Base-by-base conservation (phyloP, 2,888 invertebrate genomes). In the Minunthozetes semirufus region DNA sequence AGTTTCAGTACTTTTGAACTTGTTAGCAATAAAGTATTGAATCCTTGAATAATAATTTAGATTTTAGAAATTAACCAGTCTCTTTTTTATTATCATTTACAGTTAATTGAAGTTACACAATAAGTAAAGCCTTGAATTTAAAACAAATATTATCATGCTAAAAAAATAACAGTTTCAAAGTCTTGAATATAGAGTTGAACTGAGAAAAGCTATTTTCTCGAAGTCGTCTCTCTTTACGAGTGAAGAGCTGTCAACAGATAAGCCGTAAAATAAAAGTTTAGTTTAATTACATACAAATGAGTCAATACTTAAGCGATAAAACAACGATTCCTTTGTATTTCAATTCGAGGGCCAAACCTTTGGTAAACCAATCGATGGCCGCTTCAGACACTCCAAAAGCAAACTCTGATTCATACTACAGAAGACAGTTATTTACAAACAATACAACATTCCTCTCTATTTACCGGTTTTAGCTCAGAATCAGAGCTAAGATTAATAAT, bases 401-500 rank as follows among this genome's bases (percentile, higher is more conserved):
- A 22, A 68, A 42, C 46, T 68, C 68, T 13, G 19, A 22, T 38
- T 68, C 68, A 17, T 68, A 68, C 68, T 68, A 33, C 8, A 11
- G 8, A 13, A 42, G 1, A 42, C 13, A 42, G 11, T 42, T 42
- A 42, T 42, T 42, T 13, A 42, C 42, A 42, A 9, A 42, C 11
- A 9, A 13, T 42, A 13, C 42, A 19, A 19, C 25, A 53, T 22
- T 53, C 42, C 8, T 42, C 13, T 59, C n/a, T 3, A 63, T 33
- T 63, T 0, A 42, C 68, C 2, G 68, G 68, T 19, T 15, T 38
- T 38, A 68, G 46, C 6, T 13, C 46, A 42, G 68, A 68, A 42
- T 68, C 68, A 3, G 42, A 42, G 11, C 13, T 68, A 42, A 68
- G 22, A 15, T 4, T 68, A 22, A 42, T 42, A 3, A 68, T 42